phyloP scores from a whole-genome alignment of 2,113 vertebrate species.

The Xyrauchen texanus region DNA sequence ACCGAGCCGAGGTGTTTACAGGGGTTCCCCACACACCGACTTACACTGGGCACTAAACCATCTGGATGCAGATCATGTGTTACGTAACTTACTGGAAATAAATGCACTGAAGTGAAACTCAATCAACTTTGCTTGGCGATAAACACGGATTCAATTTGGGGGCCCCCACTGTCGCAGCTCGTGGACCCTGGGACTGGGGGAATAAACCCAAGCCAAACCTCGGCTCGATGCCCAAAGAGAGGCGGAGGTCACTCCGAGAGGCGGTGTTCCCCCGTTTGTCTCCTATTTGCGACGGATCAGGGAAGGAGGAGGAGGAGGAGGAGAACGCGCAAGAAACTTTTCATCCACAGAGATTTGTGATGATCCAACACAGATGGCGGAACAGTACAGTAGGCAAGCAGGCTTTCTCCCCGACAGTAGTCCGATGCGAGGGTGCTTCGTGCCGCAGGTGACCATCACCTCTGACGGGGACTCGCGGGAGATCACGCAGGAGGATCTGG shows the following conservation, averaged over 20 bases:
- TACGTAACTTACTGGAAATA: background rate
- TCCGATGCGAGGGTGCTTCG: slow-evolving; percentile 68
- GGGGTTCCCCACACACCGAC: slow-evolving; percentile 60
- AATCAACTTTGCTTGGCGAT: background rate
- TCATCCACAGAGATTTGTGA: slow-evolving; percentile 63
- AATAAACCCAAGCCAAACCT: background rate
- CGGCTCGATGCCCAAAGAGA: slow-evolving; percentile 71
- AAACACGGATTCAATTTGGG: background rate
- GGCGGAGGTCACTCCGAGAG: slow-evolving; percentile 68
- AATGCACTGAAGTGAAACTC: background rate
- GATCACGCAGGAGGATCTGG: slow-evolving; percentile 76
- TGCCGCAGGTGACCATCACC: slow-evolving; percentile 93
- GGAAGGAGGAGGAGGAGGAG: slow-evolving; percentile 55
- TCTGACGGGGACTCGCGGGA: slow-evolving; percentile 78
- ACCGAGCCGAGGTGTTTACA: slow-evolving; percentile 41
- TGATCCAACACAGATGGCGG: slow-evolving; percentile 61
- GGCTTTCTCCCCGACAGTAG: slow-evolving; percentile 50
- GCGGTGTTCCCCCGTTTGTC: slow-evolving; percentile 55
- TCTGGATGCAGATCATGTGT: slow-evolving; percentile 15
- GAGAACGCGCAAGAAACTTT: slow-evolving; percentile 64
- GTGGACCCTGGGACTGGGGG: slow-evolving; percentile 15
- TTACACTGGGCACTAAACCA: background rate
- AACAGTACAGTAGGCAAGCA: slow-evolving; percentile 54
- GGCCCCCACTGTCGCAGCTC: background rate
- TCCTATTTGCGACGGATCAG: slow-evolving; percentile 56